phyloP scores from a whole-genome alignment of 2,888 invertebrate species.

The Troides oblongomaculatus region DNA sequence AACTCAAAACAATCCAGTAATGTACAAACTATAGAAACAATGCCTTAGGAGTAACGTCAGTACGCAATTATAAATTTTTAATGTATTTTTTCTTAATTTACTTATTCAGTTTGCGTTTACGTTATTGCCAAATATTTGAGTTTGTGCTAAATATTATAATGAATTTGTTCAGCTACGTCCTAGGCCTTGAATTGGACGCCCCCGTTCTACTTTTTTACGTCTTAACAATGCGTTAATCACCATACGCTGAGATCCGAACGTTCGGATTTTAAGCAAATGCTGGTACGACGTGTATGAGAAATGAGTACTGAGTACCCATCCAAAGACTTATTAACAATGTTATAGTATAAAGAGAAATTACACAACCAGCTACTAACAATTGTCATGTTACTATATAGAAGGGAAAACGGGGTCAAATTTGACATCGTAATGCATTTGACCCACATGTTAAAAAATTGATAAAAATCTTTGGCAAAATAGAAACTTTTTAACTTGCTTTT shows the following conservation, averaged over 20 bases:
- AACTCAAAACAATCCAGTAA: background rate
- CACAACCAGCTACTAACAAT: slow-evolving; percentile 33
- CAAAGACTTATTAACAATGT: background rate
- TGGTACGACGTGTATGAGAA: background rate
- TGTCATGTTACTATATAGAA: slow-evolving; percentile 38
- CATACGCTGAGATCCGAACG: slow-evolving; percentile 42
- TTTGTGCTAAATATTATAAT: slow-evolving; percentile 44
- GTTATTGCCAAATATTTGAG: slow-evolving; percentile 24
- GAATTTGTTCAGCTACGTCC: slow-evolving; percentile 65
- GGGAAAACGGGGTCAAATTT: slow-evolving; percentile 66
- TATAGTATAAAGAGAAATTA: slow-evolving; percentile 29
- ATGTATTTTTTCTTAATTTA: background rate
- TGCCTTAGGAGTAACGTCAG: background rate
- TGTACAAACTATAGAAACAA: background rate
- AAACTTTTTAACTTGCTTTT: slow-evolving; percentile 2
- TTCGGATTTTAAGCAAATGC: slow-evolving; percentile 19
- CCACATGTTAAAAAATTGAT: slow-evolving; percentile 63
- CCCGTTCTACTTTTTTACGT: slow-evolving; percentile 74
- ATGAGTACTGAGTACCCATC: background rate
- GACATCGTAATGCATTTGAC: slow-evolving; percentile 73
- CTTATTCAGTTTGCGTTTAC: background rate
- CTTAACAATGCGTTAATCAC: slow-evolving; percentile 71
- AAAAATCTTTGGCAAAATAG: slow-evolving; percentile 54
- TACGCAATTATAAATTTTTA: background rate
- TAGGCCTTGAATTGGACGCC: slow-evolving; percentile 70